Percentiles rank a stretch among this genome's conserved stretches.
phyloP scores from a whole-genome alignment of 2,113 vertebrate genomes.

The Cairina moschata region DNA sequence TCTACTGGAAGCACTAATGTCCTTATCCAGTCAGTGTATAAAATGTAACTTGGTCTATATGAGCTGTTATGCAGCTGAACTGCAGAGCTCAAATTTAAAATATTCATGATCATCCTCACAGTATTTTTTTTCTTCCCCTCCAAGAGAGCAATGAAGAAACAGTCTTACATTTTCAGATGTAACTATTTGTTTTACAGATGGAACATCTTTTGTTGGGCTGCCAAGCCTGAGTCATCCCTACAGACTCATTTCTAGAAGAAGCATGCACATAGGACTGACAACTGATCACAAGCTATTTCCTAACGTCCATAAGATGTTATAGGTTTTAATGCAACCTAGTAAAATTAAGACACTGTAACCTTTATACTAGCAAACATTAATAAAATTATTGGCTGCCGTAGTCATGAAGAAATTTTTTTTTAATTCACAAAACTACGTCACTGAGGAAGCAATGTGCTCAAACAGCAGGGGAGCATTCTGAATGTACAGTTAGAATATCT shows the following conservation, averaged over 20 bases:
- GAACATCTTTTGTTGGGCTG: constrained; percentile 60
- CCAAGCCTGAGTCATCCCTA: constrained; percentile 66
- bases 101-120: constrained; percentile 42
- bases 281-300: constrained; percentile 37
- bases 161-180: constrained; percentile 41
- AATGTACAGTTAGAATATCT: not conserved
- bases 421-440: constrained; percentile 44
- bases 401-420: constrained; percentile 4
- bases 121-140: not conserved
- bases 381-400: constrained; percentile 5
- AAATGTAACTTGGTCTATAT: not conserved
- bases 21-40: constrained; percentile 8
- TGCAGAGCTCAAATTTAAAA: constrained; percentile 44
- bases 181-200: constrained; percentile 47
- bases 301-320: constrained; percentile 16
- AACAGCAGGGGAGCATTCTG: not conserved
- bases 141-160: constrained; percentile 13
- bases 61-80: constrained; percentile 35
- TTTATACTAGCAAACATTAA: constrained; percentile 25
- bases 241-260: constrained; percentile 47
- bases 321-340: constrained; percentile 44
- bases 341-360: constrained; percentile 58
- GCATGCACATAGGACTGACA: constrained; percentile 31
- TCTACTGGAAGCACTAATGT: constrained; percentile 7
- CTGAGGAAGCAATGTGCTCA: not conserved